Percentiles rank a stretch among this genome's conserved stretches.
Evolutionary conservation across 2,113 vertebrate genomes (phyloP).

Genomic region (Aplodontia rufa): DNA sequence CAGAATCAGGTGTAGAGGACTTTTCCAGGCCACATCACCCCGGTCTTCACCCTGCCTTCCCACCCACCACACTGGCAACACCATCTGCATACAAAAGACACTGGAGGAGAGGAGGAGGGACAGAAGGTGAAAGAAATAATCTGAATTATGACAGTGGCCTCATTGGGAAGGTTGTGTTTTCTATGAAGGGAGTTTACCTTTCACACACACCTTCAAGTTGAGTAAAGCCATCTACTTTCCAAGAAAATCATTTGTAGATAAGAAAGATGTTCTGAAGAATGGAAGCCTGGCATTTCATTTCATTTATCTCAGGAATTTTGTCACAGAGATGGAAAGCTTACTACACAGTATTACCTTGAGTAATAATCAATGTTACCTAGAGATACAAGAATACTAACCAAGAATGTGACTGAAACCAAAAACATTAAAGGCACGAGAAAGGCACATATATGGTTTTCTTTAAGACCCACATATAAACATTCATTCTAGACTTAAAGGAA

Average conservation of each 20-base stretch:
- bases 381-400: background rate
- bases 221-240: background rate
- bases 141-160: background rate
- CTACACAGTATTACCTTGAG: background rate
- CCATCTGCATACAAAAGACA: too few relatives aligned
- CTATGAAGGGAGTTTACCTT: background rate
- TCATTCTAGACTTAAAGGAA: background rate
- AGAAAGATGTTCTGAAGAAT: background rate
- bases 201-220: background rate
- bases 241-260: background rate
- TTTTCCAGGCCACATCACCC: background rate
- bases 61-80: too few relatives aligned
- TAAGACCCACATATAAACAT: too few relatives aligned
- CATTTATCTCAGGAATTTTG: too few relatives aligned
- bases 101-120: rapidly evolving
- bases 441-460: background rate
- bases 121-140: rapidly evolving
- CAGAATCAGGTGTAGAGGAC: background rate
- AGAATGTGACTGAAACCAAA: background rate
- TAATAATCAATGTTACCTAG: background rate
- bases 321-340: background rate
- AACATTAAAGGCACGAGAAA: background rate
- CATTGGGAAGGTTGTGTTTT: background rate
- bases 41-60: background rate
- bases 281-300: background rate